Evolutionary conservation across 2,113 vertebrate genomes (phyloP).

Genomic region (Amazona vittata): DNA sequence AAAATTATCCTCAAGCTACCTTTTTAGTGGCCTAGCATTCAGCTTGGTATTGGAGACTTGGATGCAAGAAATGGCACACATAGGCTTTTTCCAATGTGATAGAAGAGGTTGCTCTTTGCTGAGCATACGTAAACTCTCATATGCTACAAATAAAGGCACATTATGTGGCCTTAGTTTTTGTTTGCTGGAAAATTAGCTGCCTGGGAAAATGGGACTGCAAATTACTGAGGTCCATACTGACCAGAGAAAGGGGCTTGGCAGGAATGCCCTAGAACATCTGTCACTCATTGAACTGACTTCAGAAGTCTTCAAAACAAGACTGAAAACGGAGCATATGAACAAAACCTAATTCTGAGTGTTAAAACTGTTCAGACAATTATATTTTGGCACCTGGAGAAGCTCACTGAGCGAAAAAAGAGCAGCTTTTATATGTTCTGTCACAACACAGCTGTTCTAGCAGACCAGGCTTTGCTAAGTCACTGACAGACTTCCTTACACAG

Average conservation of each 20-base stretch:
- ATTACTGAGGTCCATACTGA: background rate
- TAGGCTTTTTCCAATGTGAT: background rate
- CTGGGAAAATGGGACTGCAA: background rate
- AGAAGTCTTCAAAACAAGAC: background rate
- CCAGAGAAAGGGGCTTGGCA: background rate
- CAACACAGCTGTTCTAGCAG: background rate
- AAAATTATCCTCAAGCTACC: background rate
- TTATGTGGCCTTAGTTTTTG: background rate
- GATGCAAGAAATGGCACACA: fast-evolving
- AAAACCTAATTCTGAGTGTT: background rate
- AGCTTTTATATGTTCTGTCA: background rate
- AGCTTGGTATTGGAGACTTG: background rate
- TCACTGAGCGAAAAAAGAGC: background rate
- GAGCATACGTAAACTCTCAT: background rate
- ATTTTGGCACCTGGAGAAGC: background rate
- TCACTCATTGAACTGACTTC: background rate
- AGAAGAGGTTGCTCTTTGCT: background rate
- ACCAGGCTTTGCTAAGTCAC: background rate
- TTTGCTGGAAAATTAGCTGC: background rate
- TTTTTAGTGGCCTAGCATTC: background rate
- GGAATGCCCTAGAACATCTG: background rate
- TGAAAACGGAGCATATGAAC: background rate
- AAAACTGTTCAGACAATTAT: background rate
- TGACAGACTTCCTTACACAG: background rate
- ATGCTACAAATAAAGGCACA: background rate